These are phyloP conservation scores for Strix uralensis DNA, from an alignment of 2,113 vertebrate genomes.

Conservation along the genomic window DNA sequence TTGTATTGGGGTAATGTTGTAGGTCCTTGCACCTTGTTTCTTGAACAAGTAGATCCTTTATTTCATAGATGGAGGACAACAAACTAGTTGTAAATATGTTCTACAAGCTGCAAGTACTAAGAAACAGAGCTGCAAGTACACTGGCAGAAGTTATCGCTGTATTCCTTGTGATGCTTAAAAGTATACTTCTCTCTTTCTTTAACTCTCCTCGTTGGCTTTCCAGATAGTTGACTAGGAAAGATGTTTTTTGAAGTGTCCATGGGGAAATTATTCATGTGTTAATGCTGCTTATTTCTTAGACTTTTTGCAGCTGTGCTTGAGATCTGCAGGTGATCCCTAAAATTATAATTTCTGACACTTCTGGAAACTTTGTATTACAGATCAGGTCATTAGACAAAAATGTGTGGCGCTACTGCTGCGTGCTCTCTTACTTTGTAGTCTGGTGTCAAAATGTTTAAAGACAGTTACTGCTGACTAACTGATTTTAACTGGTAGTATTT, in stretches of 20 bases:
- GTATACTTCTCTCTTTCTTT: background rate
- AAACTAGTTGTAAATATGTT: background rate
- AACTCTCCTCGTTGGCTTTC: background rate
- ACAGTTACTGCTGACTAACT: background rate
- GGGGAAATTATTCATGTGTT: background rate
- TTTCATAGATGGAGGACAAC: background rate
- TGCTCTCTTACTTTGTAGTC: background rate
- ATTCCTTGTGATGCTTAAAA: background rate
- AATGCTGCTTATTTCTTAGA: background rate
- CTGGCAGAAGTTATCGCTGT: background rate
- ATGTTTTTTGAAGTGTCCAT: background rate
- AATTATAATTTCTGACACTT: background rate
- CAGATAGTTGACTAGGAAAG: background rate
- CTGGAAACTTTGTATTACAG: background rate
- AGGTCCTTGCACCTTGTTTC: background rate
- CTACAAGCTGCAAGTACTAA: background rate
- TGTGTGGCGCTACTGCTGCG: background rate
- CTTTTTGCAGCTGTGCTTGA: background rate
- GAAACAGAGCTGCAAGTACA: background rate
- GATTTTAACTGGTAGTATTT: background rate
- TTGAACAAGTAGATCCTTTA: background rate
- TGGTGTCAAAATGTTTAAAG: background rate
- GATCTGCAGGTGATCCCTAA: background rate
- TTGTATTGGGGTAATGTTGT: background rate
- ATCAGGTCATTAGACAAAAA: background rate